phyloP scores from a whole-genome alignment of 2,888 invertebrate genomes.

The Hypselothyrea guttata region DNA sequence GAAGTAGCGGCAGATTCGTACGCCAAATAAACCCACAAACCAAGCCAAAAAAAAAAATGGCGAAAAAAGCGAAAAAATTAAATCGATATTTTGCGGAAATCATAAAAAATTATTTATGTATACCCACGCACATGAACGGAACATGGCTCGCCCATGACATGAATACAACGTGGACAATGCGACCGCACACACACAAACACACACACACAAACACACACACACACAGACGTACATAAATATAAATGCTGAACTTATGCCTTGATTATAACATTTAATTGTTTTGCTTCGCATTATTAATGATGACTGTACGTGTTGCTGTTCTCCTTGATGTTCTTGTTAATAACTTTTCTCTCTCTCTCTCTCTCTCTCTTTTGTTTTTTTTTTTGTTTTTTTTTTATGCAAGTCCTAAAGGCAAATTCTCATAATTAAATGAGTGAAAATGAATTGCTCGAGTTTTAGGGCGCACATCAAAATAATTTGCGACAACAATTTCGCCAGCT shows the following conservation, averaged over 20 bases:
- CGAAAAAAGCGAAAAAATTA: constrained; percentile 45
- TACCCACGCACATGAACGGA: constrained; percentile 53
- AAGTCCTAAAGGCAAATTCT: constrained; percentile 5
- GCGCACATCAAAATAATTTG: constrained; percentile 30
- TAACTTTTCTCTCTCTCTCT: constrained; percentile 18
- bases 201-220: constrained; percentile 3
- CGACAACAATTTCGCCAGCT: constrained; percentile 19
- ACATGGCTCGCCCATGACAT: constrained; percentile 38
- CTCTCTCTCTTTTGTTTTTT: too few species aligned
- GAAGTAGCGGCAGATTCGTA: constrained; percentile 38
- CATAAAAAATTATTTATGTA: constrained; percentile 71
- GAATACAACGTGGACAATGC: constrained; percentile 32
- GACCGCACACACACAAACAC: constrained; percentile 10
- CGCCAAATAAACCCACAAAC: constrained; percentile 47
- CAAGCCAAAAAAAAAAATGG: constrained; percentile 15
- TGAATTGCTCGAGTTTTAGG: constrained; percentile 18
- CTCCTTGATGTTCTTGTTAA: constrained; percentile 36
- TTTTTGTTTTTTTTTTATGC: background rate
- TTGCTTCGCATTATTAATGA: constrained; percentile 47
- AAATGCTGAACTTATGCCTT: constrained; percentile 30
- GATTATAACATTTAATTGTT: constrained; percentile 63
- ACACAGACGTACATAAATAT: constrained; percentile 1
- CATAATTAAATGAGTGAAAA: constrained; percentile 54
- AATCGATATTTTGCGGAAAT: constrained; percentile 69
- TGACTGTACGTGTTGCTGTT: constrained; percentile 44